Percentiles rank a stretch among this genome's conserved stretches.
Conservation (phyloP, 2,797 vertebrate genomes). For the Simalia tracyae region DNA sequence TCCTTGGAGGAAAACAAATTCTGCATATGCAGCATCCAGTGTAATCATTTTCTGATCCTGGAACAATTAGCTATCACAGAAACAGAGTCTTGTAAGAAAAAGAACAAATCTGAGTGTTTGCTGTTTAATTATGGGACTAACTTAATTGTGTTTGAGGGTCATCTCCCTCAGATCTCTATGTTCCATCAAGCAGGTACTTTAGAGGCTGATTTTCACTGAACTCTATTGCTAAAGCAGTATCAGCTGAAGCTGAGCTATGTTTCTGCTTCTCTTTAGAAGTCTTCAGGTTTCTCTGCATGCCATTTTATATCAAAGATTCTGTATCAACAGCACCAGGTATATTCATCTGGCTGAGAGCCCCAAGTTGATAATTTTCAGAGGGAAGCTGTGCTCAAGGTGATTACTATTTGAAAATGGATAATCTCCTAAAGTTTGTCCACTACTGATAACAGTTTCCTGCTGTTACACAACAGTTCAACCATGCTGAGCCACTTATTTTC, state of each 20-base stretch:
- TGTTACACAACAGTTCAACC: not conserved
- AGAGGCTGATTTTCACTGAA: not conserved
- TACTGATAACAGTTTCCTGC: constrained; percentile 23
- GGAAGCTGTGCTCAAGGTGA: constrained; percentile 1
- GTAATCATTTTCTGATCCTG: not conserved
- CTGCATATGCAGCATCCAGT: not conserved
- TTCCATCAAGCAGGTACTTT: not conserved
- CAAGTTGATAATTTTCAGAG: constrained; percentile 10
- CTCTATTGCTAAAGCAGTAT: not conserved
- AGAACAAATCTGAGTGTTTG: not conserved
- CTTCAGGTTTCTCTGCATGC: not conserved
- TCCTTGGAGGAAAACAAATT: not conserved
- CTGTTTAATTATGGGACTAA: not conserved
- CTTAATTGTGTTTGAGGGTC: not conserved
- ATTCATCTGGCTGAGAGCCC: not conserved
- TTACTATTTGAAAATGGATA: constrained; percentile 18
- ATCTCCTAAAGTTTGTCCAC: constrained; percentile 24
- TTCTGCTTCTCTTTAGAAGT: not conserved
- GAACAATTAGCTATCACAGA: not conserved
- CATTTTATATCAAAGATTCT: not conserved
- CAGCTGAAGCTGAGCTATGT: not conserved
- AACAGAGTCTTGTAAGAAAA: not conserved
- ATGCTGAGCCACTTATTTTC: constrained; percentile 12
- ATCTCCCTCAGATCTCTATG: not conserved
- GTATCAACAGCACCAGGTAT: not conserved